Percentiles rank a stretch among this genome's conserved stretches.
These are phyloP conservation scores for Anguilla pacifica DNA, from an alignment of 2,797 vertebrate genomes.

Conservation along the genomic window DNA sequence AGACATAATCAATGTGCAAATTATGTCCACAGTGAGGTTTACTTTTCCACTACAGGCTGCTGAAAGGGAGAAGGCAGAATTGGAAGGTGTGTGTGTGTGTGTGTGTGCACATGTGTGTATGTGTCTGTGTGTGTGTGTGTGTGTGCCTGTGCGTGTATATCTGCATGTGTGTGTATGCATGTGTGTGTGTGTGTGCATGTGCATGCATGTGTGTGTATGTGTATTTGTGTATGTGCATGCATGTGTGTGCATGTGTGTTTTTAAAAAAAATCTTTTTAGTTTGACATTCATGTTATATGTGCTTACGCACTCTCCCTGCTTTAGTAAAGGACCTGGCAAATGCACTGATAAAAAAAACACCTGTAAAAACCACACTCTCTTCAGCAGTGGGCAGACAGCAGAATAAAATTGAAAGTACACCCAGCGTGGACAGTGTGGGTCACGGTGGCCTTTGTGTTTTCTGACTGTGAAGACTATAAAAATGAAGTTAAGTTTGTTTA, in stretches of 20 bases:
- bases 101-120: neutral
- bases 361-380: neutral
- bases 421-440: neutral
- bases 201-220: neutral
- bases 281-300: neutral
- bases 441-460: neutral
- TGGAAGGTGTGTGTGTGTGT: neutral
- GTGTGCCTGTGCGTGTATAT: too few species aligned
- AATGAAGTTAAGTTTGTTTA: slow-evolving; percentile 14
- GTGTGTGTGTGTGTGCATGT: slow-evolving; percentile 10
- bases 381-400: slow-evolving; percentile 5
- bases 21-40: slow-evolving; percentile 6
- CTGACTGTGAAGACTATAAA: neutral
- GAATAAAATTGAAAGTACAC: neutral
- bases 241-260: neutral
- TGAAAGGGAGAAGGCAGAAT: neutral
- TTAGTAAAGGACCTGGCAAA: neutral
- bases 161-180: neutral
- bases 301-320: neutral
- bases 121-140: neutral
- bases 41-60: slow-evolving; percentile 15
- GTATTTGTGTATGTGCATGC: neutral
- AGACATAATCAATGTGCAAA: slow-evolving; percentile 8
- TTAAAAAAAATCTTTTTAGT: too few species aligned
- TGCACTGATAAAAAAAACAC: neutral